Percentiles rank a stretch among this genome's conserved stretches.
phyloP scores from a whole-genome alignment of 1,140 invertebrate genomes.

The Galleria mellonella region DNA sequence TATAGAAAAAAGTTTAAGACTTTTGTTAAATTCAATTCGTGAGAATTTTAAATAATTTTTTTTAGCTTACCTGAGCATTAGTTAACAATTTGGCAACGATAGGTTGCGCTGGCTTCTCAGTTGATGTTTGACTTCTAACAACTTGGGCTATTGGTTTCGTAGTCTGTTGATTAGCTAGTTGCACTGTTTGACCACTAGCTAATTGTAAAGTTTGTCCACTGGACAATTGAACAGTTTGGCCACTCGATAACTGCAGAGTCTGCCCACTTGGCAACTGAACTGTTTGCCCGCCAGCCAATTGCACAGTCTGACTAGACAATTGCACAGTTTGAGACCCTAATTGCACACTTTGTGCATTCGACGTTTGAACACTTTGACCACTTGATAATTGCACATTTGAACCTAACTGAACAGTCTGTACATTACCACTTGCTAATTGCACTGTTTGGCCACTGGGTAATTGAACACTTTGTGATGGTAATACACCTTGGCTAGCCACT shows the following conservation, averaged over 20 bases:
- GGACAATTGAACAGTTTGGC: conserved; percentile 45
- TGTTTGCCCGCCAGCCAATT: conserved; percentile 46
- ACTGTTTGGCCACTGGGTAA: conserved; percentile 54
- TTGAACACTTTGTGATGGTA: conserved; percentile 52
- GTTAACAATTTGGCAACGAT: conserved; percentile 61
- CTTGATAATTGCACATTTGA: conserved; percentile 37
- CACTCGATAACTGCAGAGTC: conserved; percentile 43
- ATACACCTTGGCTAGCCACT: conserved; percentile 52
- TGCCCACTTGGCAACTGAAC: conserved; percentile 54
- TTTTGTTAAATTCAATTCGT: too few relatives aligned
- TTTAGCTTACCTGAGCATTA: conserved; percentile 54
- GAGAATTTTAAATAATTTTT: too few relatives aligned
- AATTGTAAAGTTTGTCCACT: conserved; percentile 18
- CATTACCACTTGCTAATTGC: conserved; percentile 43
- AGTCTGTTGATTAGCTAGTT: conserved; percentile 32
- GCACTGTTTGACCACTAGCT: conserved; percentile 16
- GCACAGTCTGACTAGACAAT: conserved; percentile 49
- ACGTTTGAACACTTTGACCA: conserved; percentile 47
- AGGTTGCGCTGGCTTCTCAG: conserved; percentile 48
- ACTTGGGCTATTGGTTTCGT: conserved; percentile 47
- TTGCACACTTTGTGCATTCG: conserved; percentile 45
- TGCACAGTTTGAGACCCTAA: conserved; percentile 41
- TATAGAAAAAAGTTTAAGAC: too few relatives aligned
- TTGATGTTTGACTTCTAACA: conserved; percentile 34
- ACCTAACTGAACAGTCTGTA: conserved; percentile 49